Conservation (phyloP, 1,140 invertebrate genomes). For the Penaeus vannamei region DNA sequence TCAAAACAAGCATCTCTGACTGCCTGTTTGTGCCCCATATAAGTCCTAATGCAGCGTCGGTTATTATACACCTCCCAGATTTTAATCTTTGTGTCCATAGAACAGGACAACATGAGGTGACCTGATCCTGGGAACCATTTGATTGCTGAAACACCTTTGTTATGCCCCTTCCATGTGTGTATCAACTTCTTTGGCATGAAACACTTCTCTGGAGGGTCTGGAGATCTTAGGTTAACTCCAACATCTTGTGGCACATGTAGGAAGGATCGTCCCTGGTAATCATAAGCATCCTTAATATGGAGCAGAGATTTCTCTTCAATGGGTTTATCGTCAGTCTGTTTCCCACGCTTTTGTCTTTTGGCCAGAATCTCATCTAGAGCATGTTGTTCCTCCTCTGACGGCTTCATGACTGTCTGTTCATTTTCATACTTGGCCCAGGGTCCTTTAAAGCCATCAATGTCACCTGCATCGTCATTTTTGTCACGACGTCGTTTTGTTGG, state of each 20-base stretch:
- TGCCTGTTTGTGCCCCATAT: constrained; percentile 96
- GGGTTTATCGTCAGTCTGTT: constrained; percentile 87
- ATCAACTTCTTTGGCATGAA: constrained; percentile 98
- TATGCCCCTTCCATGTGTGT: constrained; percentile 97
- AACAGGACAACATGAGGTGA: constrained; percentile 94
- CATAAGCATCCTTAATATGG: constrained; percentile 94
- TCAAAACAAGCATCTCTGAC: constrained; percentile 98
- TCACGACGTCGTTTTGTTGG: constrained; percentile 91
- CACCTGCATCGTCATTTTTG: constrained; percentile 90
- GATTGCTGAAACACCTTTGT: constrained; percentile 96
- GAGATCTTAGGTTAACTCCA: constrained; percentile 94
- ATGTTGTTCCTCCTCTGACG: constrained; percentile 92
- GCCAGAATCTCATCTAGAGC: constrained; percentile 95
- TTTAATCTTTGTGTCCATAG: constrained; percentile 98
- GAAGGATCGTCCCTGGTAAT: constrained; percentile 98
- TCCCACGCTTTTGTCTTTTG: constrained; percentile 89
- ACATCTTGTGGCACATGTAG: constrained; percentile 95
- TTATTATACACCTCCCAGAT: constrained; percentile 99
- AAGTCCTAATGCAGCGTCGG: constrained; percentile 93
- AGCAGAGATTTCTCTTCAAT: constrained; percentile 95
- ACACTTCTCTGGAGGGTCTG: constrained; percentile 93
- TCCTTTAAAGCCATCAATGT: constrained; percentile 95
- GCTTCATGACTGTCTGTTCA: constrained; percentile 89
- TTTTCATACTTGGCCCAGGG: constrained; percentile 97
- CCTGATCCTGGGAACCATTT: constrained; percentile 96